Evolutionary conservation across 2,113 vertebrate genomes (phyloP).

Genomic region (Rhagologus leucostigma): DNA sequence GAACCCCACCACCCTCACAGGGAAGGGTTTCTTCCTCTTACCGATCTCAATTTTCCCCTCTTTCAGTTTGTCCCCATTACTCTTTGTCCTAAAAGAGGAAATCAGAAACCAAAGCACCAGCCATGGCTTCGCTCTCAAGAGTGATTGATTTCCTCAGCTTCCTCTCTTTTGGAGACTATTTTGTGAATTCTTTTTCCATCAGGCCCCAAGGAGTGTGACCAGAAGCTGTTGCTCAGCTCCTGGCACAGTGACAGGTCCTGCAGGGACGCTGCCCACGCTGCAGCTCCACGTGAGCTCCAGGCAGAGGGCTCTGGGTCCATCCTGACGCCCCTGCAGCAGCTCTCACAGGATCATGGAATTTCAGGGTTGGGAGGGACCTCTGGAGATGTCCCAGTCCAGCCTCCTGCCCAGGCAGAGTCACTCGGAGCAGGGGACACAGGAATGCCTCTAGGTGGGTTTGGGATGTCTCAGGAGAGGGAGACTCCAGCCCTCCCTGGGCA

Average conservation of each 20-base stretch:
- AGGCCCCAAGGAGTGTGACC: background rate
- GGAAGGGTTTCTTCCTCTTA: background rate
- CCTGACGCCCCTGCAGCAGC: background rate
- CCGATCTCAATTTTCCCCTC: background rate
- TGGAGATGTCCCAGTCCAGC: background rate
- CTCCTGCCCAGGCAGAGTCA: background rate
- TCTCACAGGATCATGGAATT: background rate
- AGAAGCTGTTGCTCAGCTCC: background rate
- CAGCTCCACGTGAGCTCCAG: background rate
- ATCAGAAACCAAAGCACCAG: background rate
- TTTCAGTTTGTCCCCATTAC: background rate
- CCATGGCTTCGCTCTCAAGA: background rate
- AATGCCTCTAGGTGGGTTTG: background rate
- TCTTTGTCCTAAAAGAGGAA: background rate
- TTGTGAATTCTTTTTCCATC: background rate
- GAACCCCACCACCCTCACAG: background rate
- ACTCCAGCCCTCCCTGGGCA: background rate
- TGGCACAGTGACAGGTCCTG: background rate
- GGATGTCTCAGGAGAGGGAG: background rate
- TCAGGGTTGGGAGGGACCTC: background rate
- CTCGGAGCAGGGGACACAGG: background rate
- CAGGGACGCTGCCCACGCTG: background rate
- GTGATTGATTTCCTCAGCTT: background rate
- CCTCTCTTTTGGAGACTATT: background rate
- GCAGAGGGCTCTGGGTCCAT: background rate